Percentiles rank a stretch among this genome's conserved stretches.
Conservation (phyloP, 1,140 invertebrate genomes). For the Octopus sinensis region DNA sequence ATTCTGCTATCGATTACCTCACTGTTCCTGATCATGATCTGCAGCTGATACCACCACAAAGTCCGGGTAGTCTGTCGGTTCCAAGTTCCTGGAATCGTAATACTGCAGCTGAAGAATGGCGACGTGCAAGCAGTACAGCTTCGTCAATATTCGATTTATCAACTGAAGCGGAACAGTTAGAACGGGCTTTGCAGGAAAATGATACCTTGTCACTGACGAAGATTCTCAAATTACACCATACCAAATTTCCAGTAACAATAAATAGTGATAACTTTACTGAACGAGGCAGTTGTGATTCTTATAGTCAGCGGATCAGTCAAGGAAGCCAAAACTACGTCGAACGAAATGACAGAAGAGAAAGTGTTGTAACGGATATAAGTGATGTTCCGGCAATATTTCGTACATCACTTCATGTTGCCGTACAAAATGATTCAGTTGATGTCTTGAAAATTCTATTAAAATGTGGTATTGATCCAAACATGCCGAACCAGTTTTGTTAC, state of each 20-base stretch:
- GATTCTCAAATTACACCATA: constrained; percentile 62
- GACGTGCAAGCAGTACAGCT: constrained; percentile 52
- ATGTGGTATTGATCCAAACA: constrained; percentile 63
- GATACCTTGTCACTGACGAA: constrained; percentile 60
- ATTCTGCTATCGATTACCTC: not conserved
- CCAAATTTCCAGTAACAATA: constrained; percentile 60
- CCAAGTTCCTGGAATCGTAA: constrained; percentile 19
- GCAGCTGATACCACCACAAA: constrained; percentile 21
- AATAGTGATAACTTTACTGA: constrained; percentile 40
- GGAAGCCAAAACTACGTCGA: constrained; percentile 45
- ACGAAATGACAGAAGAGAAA: constrained; percentile 37
- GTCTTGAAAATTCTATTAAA: constrained; percentile 62
- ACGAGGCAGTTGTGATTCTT: constrained; percentile 43
- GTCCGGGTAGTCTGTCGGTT: constrained; percentile 28
- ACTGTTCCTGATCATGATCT: constrained; percentile 25
- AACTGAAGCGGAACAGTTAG: constrained; percentile 61
- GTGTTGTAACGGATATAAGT: constrained; percentile 39
- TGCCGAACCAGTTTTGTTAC: constrained; percentile 46
- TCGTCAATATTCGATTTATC: constrained; percentile 62
- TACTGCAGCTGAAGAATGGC: constrained; percentile 19
- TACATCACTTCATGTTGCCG: constrained; percentile 64
- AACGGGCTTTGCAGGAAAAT: constrained; percentile 62
- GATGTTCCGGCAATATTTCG: constrained; percentile 59
- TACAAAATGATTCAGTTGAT: constrained; percentile 63
- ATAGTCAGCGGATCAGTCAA: constrained; percentile 38